These are phyloP conservation scores for Sander vitreus DNA, from an alignment of 2,113 vertebrate genomes.

Conservation along the genomic window DNA sequence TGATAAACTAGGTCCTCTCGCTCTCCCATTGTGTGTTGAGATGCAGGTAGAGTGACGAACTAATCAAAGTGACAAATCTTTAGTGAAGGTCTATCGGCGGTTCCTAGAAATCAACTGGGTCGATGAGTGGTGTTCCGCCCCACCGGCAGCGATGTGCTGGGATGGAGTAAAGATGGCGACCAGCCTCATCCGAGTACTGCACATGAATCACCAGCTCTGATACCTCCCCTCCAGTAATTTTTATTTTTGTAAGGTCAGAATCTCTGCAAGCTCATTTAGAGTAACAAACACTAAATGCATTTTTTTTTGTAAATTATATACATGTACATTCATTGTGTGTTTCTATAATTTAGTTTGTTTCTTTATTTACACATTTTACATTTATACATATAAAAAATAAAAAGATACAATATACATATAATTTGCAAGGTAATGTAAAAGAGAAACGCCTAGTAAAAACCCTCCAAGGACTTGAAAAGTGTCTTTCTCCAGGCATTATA, in stretches of 20 bases:
- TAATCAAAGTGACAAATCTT: slow-evolving; percentile 62
- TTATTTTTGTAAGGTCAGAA: not conserved
- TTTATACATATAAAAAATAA: no score
- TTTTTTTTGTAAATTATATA: no score
- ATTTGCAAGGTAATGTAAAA: no score
- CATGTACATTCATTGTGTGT: not conserved
- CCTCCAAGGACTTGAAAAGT: no score
- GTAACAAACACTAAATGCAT: not conserved
- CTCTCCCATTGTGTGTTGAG: slow-evolving; percentile 89
- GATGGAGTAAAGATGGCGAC: slow-evolving; percentile 83
- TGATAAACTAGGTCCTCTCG: slow-evolving; percentile 95
- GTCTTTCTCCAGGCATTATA: no score
- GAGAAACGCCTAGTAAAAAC: no score
- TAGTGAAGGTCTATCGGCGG: slow-evolving; percentile 74
- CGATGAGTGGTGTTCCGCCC: slow-evolving; percentile 78
- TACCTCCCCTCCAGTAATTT: not conserved
- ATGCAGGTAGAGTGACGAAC: slow-evolving; percentile 79
- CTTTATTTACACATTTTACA: no score
- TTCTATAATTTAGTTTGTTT: no score
- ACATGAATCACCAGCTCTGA: slow-evolving; percentile 61
- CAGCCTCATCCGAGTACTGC: slow-evolving; percentile 80
- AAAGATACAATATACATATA: no score
- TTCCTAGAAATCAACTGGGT: slow-evolving; percentile 78
- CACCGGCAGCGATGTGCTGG: slow-evolving; percentile 75
- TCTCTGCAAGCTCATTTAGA: not conserved